Evolutionary conservation across 2,888 invertebrate species (phyloP).

Genomic region (Campoletis raptor): DNA sequence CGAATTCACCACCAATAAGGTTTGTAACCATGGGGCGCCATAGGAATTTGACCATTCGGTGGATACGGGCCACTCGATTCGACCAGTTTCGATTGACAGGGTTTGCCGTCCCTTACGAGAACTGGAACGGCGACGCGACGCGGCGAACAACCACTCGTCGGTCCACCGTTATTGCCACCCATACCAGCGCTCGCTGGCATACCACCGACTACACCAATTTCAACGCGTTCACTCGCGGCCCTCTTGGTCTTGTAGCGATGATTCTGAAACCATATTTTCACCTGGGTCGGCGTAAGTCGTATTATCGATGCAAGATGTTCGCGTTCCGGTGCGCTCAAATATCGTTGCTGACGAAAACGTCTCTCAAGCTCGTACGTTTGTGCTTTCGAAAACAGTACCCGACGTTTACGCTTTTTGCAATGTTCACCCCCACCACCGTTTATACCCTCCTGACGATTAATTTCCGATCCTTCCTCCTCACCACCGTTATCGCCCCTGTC

Average conservation of each 20-base stretch:
- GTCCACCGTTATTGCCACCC: constrained; percentile 75
- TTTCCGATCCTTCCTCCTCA: constrained; percentile 85
- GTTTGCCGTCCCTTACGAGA: constrained; percentile 96
- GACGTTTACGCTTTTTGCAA: constrained; percentile 95
- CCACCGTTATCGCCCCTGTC: constrained; percentile 85
- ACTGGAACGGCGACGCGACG: constrained; percentile 97
- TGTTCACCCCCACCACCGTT: constrained; percentile 81
- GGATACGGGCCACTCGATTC: constrained; percentile 76
- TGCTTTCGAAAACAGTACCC: constrained; percentile 98
- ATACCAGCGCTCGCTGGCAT: constrained; percentile 73
- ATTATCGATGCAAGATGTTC: constrained; percentile 98
- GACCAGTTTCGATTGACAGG: constrained; percentile 88
- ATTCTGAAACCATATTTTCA: constrained; percentile 99
- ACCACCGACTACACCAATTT: constrained; percentile 89
- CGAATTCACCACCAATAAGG: constrained; percentile 87
- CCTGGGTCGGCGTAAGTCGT: constrained; percentile 98
- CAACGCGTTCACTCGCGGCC: constrained; percentile 95
- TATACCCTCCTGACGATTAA: constrained; percentile 82
- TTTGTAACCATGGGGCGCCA: constrained; percentile 80
- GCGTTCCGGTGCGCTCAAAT: constrained; percentile 98
- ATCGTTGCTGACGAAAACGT: constrained; percentile 97
- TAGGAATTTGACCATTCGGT: constrained; percentile 79
- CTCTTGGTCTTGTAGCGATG: constrained; percentile 99
- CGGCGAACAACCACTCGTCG: constrained; percentile 91
- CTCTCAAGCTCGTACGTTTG: constrained; percentile 98